phyloP scores from a whole-genome alignment of 2,888 invertebrate species.

The Halocaridina rubra region DNA sequence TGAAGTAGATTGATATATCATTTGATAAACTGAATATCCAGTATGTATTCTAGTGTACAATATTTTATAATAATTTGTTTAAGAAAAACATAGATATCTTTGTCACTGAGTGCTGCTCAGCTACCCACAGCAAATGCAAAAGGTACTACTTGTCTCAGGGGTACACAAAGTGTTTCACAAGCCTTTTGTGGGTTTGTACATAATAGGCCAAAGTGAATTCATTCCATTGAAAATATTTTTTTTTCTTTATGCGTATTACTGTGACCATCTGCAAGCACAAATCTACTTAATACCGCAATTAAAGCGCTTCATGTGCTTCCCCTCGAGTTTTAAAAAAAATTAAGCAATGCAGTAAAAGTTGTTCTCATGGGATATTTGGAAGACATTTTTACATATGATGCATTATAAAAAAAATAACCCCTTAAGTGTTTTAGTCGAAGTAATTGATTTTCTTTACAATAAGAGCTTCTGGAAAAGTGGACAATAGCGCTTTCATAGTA shows the following conservation, averaged over 20 bases:
- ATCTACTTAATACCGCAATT: slow-evolving; percentile 37
- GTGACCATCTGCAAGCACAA: slow-evolving; percentile 48
- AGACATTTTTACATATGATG: too few species aligned
- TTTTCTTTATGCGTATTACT: too few species aligned
- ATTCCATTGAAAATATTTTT: slow-evolving; percentile 54
- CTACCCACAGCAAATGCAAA: slow-evolving; percentile 54
- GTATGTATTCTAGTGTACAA: slow-evolving; percentile 29
- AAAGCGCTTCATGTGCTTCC: too few species aligned
- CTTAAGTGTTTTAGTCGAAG: too few species aligned
- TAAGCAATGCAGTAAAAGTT: slow-evolving; percentile 8
- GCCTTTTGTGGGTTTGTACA: slow-evolving; percentile 33
- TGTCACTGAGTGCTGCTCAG: slow-evolving; percentile 47
- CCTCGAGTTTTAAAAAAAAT: slow-evolving; percentile 29
- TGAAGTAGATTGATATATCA: too few species aligned
- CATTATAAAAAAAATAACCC: too few species aligned
- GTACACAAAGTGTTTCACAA: slow-evolving; percentile 51
- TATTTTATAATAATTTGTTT: background rate
- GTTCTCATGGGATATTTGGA: too few species aligned
- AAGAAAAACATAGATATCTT: too few species aligned
- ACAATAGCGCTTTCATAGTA: too few species aligned
- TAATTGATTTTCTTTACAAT: too few species aligned
- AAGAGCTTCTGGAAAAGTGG: too few species aligned
- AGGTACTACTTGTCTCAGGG: slow-evolving; percentile 60
- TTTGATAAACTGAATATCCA: too few species aligned
- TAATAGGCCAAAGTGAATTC: slow-evolving; percentile 50